Evolutionary conservation across 2,797 vertebrate species (phyloP), one percentile per base, ranked within the genome.

Genomic region (Syngnathus acus): DNA sequence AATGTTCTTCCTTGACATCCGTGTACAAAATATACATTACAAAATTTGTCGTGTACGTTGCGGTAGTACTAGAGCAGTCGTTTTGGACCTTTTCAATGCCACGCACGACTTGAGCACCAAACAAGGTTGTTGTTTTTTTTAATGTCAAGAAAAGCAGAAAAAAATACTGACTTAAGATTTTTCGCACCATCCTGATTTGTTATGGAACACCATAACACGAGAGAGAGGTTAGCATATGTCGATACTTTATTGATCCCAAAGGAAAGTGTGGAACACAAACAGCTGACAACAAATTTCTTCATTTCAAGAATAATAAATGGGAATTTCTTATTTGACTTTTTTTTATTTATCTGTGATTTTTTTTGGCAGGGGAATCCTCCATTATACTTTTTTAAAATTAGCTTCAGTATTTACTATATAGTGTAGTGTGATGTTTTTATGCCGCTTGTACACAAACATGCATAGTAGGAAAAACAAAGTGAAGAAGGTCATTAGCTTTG

Each of bases 401-500:
- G 23, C 23, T 23, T 23, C 23, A 23, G 3, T 32, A 3, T 32
- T 32, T 32, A 32, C 26, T 32, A 32, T 32, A 32, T 2, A 0
- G 2, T 26, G 2, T 32, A 32, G 16, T 6, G 45, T 5, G 45
- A 17, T 17, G 16, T 16, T 16, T 16, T 47, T 47, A 14, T 48
- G 17, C 45, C 45, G 16, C 19, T 26, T 21, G 40, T 23, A 62
- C 21, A 23, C 42, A 13, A 53, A 23, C 23, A 23, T 23, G 23
- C 23, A 23, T 23, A 23, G 23, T 23, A 23, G 23, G 23, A 23
- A 23, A 23, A 23, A 76, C 72, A 68, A 37, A 38, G 43, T 48
- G 58, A 72, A 67, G 60, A 73, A 71, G 68, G 68, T 45, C 39
- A 47, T 23, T 16, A 62, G 48, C 57, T 74, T 63, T 59, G 9